A percentile compares a stretch with the other conserved stretches of the same genome.
These are phyloP conservation scores for Heliconius eleuchia DNA, from an alignment of 1,140 invertebrate species.

Conservation along the genomic window DNA sequence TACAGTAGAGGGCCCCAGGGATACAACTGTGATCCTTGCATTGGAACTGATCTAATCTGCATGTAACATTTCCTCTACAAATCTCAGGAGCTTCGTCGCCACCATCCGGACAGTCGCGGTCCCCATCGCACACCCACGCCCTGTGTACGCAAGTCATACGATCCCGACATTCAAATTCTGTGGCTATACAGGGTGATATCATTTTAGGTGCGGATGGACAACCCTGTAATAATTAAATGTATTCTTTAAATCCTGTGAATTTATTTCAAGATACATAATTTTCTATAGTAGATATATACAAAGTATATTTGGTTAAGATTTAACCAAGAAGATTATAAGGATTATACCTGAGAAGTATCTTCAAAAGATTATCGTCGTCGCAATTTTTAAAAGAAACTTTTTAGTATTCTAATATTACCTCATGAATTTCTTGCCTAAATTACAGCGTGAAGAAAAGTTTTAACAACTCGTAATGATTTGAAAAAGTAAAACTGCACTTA, in stretches of 20 bases:
- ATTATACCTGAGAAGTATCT: neutral
- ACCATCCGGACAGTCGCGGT: constrained; percentile 91
- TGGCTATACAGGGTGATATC: constrained; percentile 83
- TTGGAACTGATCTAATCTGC: constrained; percentile 91
- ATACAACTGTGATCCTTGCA: constrained; percentile 92
- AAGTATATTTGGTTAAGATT: neutral
- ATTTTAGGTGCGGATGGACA: constrained; percentile 80
- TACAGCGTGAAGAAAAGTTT: neutral
- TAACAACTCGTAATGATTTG: neutral
- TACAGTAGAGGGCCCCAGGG: constrained; percentile 90
- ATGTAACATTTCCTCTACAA: constrained; percentile 88
- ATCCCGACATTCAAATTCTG: constrained; percentile 93
- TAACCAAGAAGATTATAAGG: neutral
- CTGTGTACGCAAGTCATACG: constrained; percentile 92
- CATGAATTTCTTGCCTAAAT: neutral
- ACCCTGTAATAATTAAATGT: constrained; percentile 69
- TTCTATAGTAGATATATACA: too few relatives aligned
- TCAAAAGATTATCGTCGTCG: neutral
- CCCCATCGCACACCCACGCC: constrained; percentile 93
- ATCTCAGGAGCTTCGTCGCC: constrained; percentile 87
- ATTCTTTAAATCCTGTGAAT: neutral
- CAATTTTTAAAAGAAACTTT: neutral
- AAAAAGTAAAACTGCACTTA: neutral
- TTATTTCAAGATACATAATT: too few relatives aligned
- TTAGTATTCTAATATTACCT: neutral